Base-by-base conservation (phyloP, 2,797 vertebrate species). In the Gambelia wislizenii region DNA sequence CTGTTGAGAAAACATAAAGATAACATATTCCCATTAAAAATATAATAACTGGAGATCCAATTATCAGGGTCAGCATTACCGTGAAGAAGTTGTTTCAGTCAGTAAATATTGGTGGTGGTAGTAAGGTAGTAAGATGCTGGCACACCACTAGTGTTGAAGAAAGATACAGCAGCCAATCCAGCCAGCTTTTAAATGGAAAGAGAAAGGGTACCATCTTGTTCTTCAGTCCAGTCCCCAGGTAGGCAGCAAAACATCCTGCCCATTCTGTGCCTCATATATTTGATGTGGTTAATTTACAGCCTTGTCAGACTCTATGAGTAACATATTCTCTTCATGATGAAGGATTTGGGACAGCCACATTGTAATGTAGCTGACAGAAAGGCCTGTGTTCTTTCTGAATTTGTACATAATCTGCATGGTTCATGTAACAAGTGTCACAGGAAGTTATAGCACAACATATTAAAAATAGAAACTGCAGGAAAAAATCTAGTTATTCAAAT, bases 291-390 rank as follows among this genome's bases (percentile, higher is more conserved):
- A 20, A 82, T 84, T 74, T 72, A 74, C 4, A 16, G n/a, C 44
- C n/a, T n/a, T 70, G 82, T 49, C 5, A 36, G 1, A 36, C 20
- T 87, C 10, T 87, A 54, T 36, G 12, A 74, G n/a, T 72, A 44
- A 84, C 59, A 88, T 61, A 3, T 61, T 49, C 36, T 86, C 70
- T 91, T 54, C 90, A 13, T 70, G 72, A 89, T 0, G 0, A 0
- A 89, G 70, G 42, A 76, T 52, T 75, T 33, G 69, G 84, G 70
- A 56, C 90, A 91, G 54, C n/a, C 22, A 87, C 33, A 54, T 52
- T 54, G 22, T 39, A 49, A 56, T 4, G 1, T 90, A 13, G 14
- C 80, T 87, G 27, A 61, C 61, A 90, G 90, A 90, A 92, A 86
- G 47, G 33, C 2, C 1, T 0, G 5, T 86, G 7, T 20, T 13